Percentiles rank a stretch among this genome's conserved stretches.
These are phyloP conservation scores for Falco punctatus DNA, from an alignment of 2,113 vertebrate genomes.

Conservation along the genomic window DNA sequence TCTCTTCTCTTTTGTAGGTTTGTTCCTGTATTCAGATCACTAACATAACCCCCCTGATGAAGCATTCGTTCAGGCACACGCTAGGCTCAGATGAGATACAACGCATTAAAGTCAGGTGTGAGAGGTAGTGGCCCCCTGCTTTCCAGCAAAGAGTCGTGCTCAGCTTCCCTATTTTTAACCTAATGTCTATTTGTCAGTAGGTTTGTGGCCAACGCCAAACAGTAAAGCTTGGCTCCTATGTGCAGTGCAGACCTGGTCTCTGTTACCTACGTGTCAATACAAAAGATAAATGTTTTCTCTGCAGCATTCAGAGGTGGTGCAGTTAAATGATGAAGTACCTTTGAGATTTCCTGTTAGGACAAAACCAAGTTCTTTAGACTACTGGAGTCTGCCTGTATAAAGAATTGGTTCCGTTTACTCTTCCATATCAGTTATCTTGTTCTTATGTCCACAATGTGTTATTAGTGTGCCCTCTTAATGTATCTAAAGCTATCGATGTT, in stretches of 20 bases:
- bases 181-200: too few relatives aligned
- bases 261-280: too few relatives aligned
- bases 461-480: background rate
- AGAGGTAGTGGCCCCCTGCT: background rate
- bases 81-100: background rate
- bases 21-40: background rate
- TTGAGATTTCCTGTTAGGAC: background rate
- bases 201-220: background rate
- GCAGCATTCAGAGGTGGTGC: background rate
- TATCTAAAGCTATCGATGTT: background rate
- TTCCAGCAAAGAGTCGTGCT: accelerated
- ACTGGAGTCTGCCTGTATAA: background rate
- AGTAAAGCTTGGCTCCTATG: background rate
- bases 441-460: background rate
- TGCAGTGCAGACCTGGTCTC: background rate
- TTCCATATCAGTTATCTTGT: background rate
- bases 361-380: background rate
- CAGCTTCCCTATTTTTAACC: background rate
- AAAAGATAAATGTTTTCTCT: background rate
- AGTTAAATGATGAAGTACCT: background rate
- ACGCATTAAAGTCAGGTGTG: background rate
- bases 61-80: background rate
- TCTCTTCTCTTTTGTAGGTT: background rate
- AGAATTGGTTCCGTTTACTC: background rate
- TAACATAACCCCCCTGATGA: background rate